Conservation (phyloP, 64 coral and sea anemone genomes). For the Dendrophyllia cribrosa region DNA sequence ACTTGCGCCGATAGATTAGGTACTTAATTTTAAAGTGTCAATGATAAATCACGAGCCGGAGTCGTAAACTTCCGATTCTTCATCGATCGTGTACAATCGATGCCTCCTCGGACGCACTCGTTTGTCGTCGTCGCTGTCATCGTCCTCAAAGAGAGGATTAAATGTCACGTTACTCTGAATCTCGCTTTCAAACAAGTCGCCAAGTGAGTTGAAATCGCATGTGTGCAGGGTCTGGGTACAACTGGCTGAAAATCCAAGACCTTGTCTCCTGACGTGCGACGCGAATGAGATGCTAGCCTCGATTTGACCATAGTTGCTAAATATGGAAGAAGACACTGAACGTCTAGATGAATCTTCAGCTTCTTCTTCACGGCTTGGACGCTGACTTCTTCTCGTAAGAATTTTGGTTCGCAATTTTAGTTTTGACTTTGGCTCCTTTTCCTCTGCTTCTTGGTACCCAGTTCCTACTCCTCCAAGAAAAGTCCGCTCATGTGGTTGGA, state of each 20-base stretch:
- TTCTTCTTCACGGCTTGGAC: neutral
- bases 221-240: constrained; percentile 39
- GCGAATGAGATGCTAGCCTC: constrained; percentile 35
- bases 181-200: constrained; percentile 40
- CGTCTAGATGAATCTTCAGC: neutral
- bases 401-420: neutral
- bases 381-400: constrained; percentile 18
- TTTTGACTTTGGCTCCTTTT: neutral
- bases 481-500: neutral
- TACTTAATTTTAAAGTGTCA: no score
- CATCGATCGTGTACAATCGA: constrained; percentile 48
- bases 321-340: neutral
- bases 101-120: neutral
- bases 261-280: constrained; percentile 35
- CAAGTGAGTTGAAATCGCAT: neutral
- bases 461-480: neutral
- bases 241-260: constrained; percentile 40
- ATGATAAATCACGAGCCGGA: neutral
- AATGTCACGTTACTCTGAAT: constrained; percentile 42
- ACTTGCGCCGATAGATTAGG: no score
- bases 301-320: constrained; percentile 6
- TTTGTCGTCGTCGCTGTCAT: constrained; percentile 13
- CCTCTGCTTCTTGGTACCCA: neutral
- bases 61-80: constrained; percentile 32
- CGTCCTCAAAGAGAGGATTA: constrained; percentile 45